Evolutionary conservation across 53 echinoderm and acorn worm genomes (phyloP), one percentile per base, ranked within the genome.

Genomic region (Zoroaster sp.): DNA sequence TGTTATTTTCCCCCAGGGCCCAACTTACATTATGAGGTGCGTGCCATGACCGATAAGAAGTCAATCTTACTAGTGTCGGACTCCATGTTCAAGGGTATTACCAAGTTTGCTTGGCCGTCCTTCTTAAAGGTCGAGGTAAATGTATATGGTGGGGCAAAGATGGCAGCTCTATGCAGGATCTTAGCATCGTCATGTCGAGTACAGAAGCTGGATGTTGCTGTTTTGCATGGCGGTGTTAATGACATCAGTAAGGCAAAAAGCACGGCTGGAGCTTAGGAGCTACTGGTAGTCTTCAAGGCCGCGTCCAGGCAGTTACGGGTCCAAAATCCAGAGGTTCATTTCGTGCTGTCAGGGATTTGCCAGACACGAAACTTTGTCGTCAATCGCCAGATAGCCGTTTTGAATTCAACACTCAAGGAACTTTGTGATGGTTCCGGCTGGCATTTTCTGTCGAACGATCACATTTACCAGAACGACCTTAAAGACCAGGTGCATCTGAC

Each of bases 401-500:
- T 77, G 6, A 77, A 77, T 18, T 51, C 77, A n/a, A n/a, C n/a
- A n/a, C n/a, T n/a, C n/a, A n/a, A n/a, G n/a, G n/a, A 46, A 4
- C 53, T 77, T 10, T 77, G 36, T 35, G 54, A 75, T 42, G 40
- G 23, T 21, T 23, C 47, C 13, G 46, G 75, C 32, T 77, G 77
- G 54, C 33, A 66, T 65, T 66, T 80, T 12, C 40, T 80, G 41
- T 66, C 42, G 40, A 80, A 66, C 41, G 80, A 80, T 41, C 42
- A 66, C 49, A 80, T 80, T 66, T 80, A 40, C 38, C 66, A 80
- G 40, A 38, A 40, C 43, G 80, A 80, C 40, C 66, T 66, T 39
- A 80, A 53, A 66, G 66, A 80, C 66, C 66, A 80, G 66, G 80
- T 80, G 30, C 80, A 80, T 30, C 40, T 66, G 28, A 65, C 80